Base-by-base conservation (phyloP, 2,888 invertebrate species). In the Campaea margaritaria region DNA sequence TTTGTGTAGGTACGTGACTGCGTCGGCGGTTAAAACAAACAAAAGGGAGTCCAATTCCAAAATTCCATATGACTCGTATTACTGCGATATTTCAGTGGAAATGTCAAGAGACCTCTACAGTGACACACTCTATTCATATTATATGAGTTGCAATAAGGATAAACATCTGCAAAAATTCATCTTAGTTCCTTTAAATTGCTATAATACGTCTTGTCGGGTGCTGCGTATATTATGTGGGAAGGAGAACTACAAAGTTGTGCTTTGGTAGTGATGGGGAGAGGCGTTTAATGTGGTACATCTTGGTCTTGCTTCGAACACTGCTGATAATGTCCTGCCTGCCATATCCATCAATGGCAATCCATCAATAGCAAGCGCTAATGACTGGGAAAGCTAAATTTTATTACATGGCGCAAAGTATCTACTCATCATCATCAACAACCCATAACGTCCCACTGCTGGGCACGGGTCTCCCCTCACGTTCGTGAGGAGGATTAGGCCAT, bases 161-260 rank as follows among this genome's bases (percentile, higher is more conserved):
- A 69, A 67, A 69, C 67, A 69, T 69, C 69, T 60, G 54, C 61
- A 61, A 65, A 65, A 67, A 69, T 65, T 67, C 69, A 59, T 67
- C 69, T 69, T 61, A 62, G 64, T 63, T 62, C 61, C 53, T 64
- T 60, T 53, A 65, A 65, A 69, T 69, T 67, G 65, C 65, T 58
- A 58, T 61, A 63, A 69, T 69, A 64, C 39, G 59, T 69, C 69
- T 69, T 64, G 64, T 58, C 50, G 51, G 28, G 53, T 49, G 55
- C 31, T 28, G 54, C 60, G 59, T 62, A 63, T 58, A 63, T 64
- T 67, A 55, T 61, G 64, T 59, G 62, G 62, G 31, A 49, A 54
- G 39, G 49, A 62, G 38, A 58, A 62, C 65, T 62, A 61, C 53
- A 57, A 60, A 61, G 38, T 62, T 62, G n/a, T 27, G 39, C 31